Percentiles rank a stretch among this genome's conserved stretches.
Conservation (phyloP, 1,140 invertebrate genomes). For the Odontomachus brunneus region DNA sequence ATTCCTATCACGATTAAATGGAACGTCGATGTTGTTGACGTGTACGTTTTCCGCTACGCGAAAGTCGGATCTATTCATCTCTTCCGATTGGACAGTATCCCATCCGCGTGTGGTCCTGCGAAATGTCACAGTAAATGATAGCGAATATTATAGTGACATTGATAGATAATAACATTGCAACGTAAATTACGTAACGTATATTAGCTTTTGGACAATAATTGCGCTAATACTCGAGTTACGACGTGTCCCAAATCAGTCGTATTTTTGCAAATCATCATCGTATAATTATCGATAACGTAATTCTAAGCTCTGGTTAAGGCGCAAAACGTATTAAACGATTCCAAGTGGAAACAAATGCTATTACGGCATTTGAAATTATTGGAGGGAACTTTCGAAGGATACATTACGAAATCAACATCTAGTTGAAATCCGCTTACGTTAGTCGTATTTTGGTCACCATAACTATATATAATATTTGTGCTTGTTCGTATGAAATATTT, state of each 20-base stretch:
- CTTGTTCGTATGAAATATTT: constrained; percentile 47
- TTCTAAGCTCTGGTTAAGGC: not conserved
- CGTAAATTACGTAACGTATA: constrained; percentile 41
- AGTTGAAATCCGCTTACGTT: constrained; percentile 32
- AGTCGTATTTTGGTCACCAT: constrained; percentile 35
- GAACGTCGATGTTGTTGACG: no score
- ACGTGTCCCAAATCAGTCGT: not conserved
- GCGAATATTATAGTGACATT: constrained; percentile 16
- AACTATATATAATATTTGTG: constrained; percentile 52
- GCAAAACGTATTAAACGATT: constrained; percentile 20
- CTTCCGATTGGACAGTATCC: constrained; percentile 7
- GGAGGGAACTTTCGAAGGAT: not conserved
- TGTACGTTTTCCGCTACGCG: not conserved
- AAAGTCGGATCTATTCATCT: constrained; percentile 13
- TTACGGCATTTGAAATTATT: not conserved
- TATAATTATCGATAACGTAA: constrained; percentile 17
- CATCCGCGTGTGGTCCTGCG: not conserved
- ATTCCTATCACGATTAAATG: constrained; percentile 21
- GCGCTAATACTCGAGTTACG: not conserved
- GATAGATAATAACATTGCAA: constrained; percentile 38
- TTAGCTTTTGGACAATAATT: not conserved
- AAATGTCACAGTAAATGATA: constrained; percentile 32
- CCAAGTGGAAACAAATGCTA: not conserved
- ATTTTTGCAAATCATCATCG: constrained; percentile 11
- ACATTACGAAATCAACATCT: not conserved